Evolutionary conservation across 2,888 invertebrate species (phyloP), one percentile per base, ranked within the genome.

Genomic region (Polymixis flavicincta): DNA sequence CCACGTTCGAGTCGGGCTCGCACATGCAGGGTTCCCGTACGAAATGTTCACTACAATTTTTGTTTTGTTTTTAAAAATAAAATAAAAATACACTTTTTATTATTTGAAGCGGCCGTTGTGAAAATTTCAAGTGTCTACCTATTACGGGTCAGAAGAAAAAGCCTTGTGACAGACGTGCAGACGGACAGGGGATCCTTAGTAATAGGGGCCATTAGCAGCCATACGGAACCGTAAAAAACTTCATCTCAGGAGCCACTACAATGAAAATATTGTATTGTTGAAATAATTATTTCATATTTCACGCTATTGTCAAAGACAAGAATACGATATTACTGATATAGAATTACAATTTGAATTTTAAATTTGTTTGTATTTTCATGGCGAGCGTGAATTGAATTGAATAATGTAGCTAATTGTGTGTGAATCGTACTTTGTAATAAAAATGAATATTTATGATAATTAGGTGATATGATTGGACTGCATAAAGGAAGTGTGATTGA

Each of bases 321-420:
- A 93, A 94, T 76, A 71, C 72, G 55, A 22, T 48, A 81, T 94
- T 94, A 93, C 89, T 89, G 92, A 93, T 95, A 94, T 95, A 92
- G 92, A 89, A 90, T 96, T 95, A 95, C 95, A 89, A 94, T 95
- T 92, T 93, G 91, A 94, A 96, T 94, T 95, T 94, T 88, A 94
- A 92, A 95, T 96, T 91, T 93, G 91, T 93, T 93, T 93, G 91
- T 93, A 92, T 93, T 92, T 91, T 73, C 37, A 90, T 88, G 90
- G 87, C 88, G 85, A 87, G 82, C 89, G 81, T 90, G 92, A 92
- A 93, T 93, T 89, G 90, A 89, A 91, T 91, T 84, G 92, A 92
- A 95, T 95, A 95, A 96, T 95, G 92, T 81, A 93, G 91, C 95
- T 96, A 96, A 96, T 96, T 96, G 95, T 96, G 96, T 96, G 96